A percentile compares a stretch with the other conserved stretches of the same genome.
phyloP scores from a whole-genome alignment of 2,888 invertebrate genomes.

The Polymixis flavicincta region DNA sequence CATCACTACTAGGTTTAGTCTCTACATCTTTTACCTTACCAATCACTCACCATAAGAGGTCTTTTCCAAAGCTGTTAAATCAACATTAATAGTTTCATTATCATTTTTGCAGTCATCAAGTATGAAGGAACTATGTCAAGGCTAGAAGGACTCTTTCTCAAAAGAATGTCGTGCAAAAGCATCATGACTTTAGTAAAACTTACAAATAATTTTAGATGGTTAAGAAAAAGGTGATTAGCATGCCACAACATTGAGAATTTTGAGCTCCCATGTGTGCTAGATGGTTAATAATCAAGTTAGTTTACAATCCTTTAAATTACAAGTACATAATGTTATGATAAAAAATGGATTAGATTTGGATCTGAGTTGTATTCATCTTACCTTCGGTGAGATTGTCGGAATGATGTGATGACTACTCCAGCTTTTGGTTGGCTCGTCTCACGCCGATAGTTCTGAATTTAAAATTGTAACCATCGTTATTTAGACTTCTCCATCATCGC shows the following conservation, averaged over 20 bases:
- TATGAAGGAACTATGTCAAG: constrained; percentile 49
- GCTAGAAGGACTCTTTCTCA: constrained; percentile 48
- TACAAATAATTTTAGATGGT: constrained; percentile 58
- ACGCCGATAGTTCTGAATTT: constrained; percentile 85
- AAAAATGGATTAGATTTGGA: constrained; percentile 53
- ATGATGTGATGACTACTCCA: constrained; percentile 97
- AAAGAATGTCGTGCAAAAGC: constrained; percentile 78
- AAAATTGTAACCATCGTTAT: constrained; percentile 10
- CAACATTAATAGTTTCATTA: constrained; percentile 80
- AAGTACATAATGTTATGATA: constrained; percentile 52
- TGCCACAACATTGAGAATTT: constrained; percentile 84
- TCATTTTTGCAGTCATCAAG: constrained; percentile 58
- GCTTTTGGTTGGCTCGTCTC: constrained; percentile 92
- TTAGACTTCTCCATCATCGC: not conserved
- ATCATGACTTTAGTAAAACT: constrained; percentile 64
- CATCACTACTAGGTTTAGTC: constrained; percentile 78
- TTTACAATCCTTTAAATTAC: constrained; percentile 40
- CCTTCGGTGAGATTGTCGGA: constrained; percentile 96
- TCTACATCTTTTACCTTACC: constrained; percentile 85
- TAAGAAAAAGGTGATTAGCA: constrained; percentile 71
- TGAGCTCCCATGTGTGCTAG: constrained; percentile 77
- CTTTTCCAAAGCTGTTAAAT: constrained; percentile 90
- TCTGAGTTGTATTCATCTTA: constrained; percentile 75
- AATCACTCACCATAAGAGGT: constrained; percentile 89
- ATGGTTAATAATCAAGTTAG: constrained; percentile 63